phyloP scores from a whole-genome alignment of 1,140 invertebrate species.

The Drosophila burlai region DNA sequence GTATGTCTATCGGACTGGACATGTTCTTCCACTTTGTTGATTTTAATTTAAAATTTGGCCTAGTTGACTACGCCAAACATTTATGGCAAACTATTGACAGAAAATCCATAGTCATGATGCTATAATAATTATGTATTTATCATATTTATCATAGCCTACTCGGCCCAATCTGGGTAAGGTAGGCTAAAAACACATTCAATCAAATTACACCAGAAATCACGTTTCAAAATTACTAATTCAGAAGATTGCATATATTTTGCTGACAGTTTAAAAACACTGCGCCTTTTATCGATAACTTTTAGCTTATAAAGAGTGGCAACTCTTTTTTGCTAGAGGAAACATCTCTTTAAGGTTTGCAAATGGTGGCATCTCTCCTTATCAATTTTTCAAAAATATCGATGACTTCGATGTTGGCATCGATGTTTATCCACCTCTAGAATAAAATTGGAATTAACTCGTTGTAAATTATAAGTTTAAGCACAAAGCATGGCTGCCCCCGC shows the following conservation, averaged over 20 bases:
- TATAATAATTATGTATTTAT: background rate
- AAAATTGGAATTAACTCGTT: conserved; percentile 54
- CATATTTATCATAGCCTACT: background rate
- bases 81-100: background rate
- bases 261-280: background rate
- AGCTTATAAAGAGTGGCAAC: conserved; percentile 16
- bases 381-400: too few relatives aligned
- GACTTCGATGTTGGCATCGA: too few relatives aligned
- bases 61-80: background rate
- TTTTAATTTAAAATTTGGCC: background rate
- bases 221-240: too few relatives aligned
- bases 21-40: background rate
- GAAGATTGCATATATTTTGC: background rate
- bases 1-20: background rate
- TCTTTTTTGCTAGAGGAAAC: background rate
- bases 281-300: conserved; percentile 36
- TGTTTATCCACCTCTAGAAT: background rate
- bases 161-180: background rate
- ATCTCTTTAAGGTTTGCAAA: background rate
- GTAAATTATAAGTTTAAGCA: conserved; percentile 64
- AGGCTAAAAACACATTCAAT: background rate
- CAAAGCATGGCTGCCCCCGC: conserved; percentile 65
- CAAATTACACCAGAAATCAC: background rate
- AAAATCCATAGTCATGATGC: background rate
- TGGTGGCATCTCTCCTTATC: background rate